Percentiles rank a stretch among this genome's conserved stretches.
Conservation (phyloP, 2,888 invertebrate species). For the Tiliacea citrago region DNA sequence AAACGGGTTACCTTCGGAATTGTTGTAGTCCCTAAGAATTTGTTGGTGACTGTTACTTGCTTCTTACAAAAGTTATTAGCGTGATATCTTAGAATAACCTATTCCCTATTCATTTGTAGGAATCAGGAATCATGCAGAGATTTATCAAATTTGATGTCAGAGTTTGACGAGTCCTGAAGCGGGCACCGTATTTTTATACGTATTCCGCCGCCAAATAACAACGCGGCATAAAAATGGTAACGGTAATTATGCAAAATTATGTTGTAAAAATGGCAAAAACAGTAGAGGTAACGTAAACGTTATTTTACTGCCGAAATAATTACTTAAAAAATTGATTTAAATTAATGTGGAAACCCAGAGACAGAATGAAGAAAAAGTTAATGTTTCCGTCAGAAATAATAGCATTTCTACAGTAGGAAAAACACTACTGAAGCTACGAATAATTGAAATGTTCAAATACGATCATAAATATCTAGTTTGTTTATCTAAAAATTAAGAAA, state of each 20-base stretch:
- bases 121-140: background rate
- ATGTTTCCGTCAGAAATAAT: background rate
- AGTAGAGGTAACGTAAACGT: too few relatives aligned
- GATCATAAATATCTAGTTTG: background rate
- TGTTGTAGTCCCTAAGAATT: conserved; percentile 7
- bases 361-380: background rate
- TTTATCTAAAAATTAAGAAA: background rate
- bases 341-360: background rate
- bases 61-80: background rate
- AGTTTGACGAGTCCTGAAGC: background rate
- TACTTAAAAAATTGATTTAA: too few relatives aligned
- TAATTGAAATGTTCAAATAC: background rate
- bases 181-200: background rate
- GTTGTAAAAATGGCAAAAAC: background rate
- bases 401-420: background rate
- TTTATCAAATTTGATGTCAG: background rate
- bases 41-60: too few relatives aligned
- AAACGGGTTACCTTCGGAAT: conserved; percentile 15
- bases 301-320: background rate
- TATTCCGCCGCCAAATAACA: too few relatives aligned
- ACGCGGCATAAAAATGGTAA: background rate
- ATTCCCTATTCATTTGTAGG: background rate
- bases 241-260: too few relatives aligned
- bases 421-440: background rate
- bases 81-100: background rate